Evolutionary conservation across 2,888 invertebrate species (phyloP).

Genomic region (Nemurella pictetii): DNA sequence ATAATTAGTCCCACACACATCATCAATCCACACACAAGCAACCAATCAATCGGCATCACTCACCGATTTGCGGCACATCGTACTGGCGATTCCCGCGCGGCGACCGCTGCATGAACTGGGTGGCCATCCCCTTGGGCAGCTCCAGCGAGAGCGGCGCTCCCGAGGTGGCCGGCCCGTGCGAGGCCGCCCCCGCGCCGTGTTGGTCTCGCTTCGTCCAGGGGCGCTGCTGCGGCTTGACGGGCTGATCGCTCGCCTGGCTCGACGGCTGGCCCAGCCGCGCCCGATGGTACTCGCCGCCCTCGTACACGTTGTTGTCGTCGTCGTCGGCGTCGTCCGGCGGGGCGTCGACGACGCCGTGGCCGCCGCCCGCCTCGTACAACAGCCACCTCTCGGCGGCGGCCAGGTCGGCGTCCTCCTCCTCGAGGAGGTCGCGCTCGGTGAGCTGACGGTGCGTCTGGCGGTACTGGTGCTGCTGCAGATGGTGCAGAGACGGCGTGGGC

Average conservation of each 20-base stretch:
- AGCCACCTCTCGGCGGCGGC: slow-evolving; percentile 39
- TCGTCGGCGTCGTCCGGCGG: slow-evolving; percentile 22
- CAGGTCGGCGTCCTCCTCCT: slow-evolving; percentile 34
- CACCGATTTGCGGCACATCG: slow-evolving; percentile 86
- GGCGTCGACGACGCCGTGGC: slow-evolving; percentile 34
- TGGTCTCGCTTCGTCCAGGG: slow-evolving; percentile 38
- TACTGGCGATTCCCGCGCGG: slow-evolving; percentile 76
- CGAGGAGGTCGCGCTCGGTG: slow-evolving; percentile 31
- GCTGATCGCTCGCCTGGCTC: slow-evolving; percentile 1
- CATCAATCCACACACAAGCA: background rate
- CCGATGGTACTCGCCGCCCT: slow-evolving; percentile 6
- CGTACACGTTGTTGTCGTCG: background rate
- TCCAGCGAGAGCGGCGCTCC: slow-evolving; percentile 14
- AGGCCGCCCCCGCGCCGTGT: slow-evolving; percentile 12
- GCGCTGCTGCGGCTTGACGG: slow-evolving; percentile 36
- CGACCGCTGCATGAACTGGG: slow-evolving; percentile 77
- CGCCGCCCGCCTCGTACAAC: slow-evolving; percentile 36
- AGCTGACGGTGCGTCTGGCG: slow-evolving; percentile 46
- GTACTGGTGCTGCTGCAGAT: slow-evolving; percentile 45
- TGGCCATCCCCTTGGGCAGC: slow-evolving; percentile 59
- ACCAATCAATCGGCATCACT: slow-evolving; percentile 15
- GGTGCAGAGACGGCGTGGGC: slow-evolving; percentile 33
- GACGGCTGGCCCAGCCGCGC: slow-evolving; percentile 9
- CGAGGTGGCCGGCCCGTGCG: background rate
- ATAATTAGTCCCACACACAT: too few relatives aligned